phyloP scores from a whole-genome alignment of 1,140 invertebrate genomes.

The Sweltsa coloradensis region DNA sequence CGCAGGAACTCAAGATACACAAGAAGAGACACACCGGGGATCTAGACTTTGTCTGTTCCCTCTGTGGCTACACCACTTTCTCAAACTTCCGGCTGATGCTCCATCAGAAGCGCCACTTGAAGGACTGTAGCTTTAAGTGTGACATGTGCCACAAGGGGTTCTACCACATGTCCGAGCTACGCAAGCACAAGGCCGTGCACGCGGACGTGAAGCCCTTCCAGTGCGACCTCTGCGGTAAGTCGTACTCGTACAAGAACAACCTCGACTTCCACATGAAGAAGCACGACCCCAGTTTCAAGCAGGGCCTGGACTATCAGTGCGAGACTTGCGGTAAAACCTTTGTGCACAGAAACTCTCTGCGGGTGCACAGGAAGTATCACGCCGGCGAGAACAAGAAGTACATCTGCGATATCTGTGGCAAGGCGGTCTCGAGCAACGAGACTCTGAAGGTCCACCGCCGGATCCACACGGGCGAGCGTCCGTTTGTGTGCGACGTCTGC shows the following conservation, averaged over 20 bases:
- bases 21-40: slow-evolving; percentile 9
- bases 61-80: slow-evolving; percentile 6
- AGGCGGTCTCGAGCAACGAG: slow-evolving; percentile 30
- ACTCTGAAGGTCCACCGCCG: slow-evolving; percentile 50
- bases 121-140: slow-evolving; percentile 23
- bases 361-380: slow-evolving; percentile 36
- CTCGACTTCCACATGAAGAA: slow-evolving; percentile 28
- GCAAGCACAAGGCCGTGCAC: slow-evolving; percentile 15
- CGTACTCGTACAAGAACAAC: slow-evolving; percentile 28
- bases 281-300: slow-evolving; percentile 25
- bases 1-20: not conserved
- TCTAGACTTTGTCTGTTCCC: slow-evolving; percentile 5
- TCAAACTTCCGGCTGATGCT: not conserved
- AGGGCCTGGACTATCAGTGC: slow-evolving; percentile 44
- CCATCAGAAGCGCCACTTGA: slow-evolving; percentile 6
- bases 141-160: slow-evolving; percentile 35
- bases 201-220: slow-evolving; percentile 27
- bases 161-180: not conserved
- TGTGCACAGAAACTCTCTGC: slow-evolving; percentile 41
- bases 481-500: slow-evolving; percentile 44
- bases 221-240: slow-evolving; percentile 56
- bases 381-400: slow-evolving; percentile 33
- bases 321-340: slow-evolving; percentile 56
- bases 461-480: slow-evolving; percentile 53
- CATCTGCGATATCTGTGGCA: slow-evolving; percentile 33